These are phyloP conservation scores for Chelonoidis abingdonii DNA, from an alignment of 2,113 vertebrate genomes.

Conservation along the genomic window DNA sequence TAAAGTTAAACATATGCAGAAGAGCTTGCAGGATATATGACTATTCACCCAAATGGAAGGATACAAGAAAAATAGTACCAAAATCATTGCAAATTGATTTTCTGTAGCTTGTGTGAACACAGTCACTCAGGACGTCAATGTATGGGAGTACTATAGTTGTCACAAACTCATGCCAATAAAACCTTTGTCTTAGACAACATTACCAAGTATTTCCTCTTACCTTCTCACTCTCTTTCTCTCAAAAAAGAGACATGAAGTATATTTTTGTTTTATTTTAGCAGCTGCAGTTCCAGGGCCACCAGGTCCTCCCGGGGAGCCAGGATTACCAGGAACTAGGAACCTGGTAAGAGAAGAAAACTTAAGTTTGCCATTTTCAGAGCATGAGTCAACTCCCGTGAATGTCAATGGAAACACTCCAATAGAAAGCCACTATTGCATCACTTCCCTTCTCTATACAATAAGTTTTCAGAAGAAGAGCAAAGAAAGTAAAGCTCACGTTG, in stretches of 20 bases:
- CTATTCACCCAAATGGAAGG: neutral
- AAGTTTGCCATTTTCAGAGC: neutral
- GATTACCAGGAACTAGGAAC: conserved; percentile 81
- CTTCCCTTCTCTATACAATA: neutral
- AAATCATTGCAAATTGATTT: neutral
- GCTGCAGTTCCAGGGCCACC: conserved; percentile 87
- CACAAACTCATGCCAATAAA: neutral
- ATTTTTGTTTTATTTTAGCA: conserved; percentile 74
- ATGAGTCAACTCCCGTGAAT: neutral
- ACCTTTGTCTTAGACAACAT: neutral
- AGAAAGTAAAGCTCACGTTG: neutral
- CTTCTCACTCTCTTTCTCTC: neutral
- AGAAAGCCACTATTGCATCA: neutral
- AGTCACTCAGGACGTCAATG: neutral
- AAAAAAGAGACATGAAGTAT: neutral
- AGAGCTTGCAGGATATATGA: neutral
- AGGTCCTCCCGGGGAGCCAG: conserved; percentile 90
- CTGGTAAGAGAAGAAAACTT: conserved; percentile 79
- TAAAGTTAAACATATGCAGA: neutral
- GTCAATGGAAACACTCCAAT: neutral
- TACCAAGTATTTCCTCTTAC: neutral
- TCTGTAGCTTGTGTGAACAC: neutral
- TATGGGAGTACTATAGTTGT: neutral
- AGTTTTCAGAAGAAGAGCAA: neutral
- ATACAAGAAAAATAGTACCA: neutral